Evolutionary conservation across 2,888 invertebrate genomes (phyloP), one percentile per base, ranked within the genome.

Genomic region (Herminia tarsipennalis): DNA sequence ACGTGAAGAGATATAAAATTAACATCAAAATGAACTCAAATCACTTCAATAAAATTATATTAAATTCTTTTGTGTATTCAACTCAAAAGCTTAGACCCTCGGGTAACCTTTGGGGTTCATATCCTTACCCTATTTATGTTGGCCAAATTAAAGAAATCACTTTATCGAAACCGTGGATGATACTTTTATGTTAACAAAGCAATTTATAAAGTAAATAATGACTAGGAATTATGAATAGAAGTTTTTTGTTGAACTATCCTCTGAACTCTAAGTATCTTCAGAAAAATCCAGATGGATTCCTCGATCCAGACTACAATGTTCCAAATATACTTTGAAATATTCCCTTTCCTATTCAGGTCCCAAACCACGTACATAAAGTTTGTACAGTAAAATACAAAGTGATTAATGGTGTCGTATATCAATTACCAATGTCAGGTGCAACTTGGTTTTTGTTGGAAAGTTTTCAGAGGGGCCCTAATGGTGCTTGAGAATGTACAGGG

Each of bases 351-450:
- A 14, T 29, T 28, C 22, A 28, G 34, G 10, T 21, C 16, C 41
- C 34, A 40, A 40, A 55, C 29, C 36, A 33, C 40, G 50, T 37
- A 54, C 42, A 61, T 64, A 66, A 71, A 78, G 59, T 74, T 76
- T 70, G 59, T 70, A 74, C 65, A 67, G 71, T 66, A 64, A 73
- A 73, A 73, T 76, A 70, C 70, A 73, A 70, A 69, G 83, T 88
- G 87, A 88, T 88, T 83, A 87, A 86, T 85, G 84, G 74, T 66
- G 63, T 75, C 75, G 80, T 86, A 81, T 84, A 86, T 88, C 87
- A 88, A 87, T 88, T 87, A 86, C 78, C 51, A 73, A 73, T 82
- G 87, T 85, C 87, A 86, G 87, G 82, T 85, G 85, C 85, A 87
- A 77, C 73, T 73, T 69, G 69, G 74, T 83, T 83, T 81, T 84